Evolutionary conservation across 92 coral and sea anemone species (phyloP), one percentile per base, ranked within the genome.

Genomic region (Phenganax stokvisi): DNA sequence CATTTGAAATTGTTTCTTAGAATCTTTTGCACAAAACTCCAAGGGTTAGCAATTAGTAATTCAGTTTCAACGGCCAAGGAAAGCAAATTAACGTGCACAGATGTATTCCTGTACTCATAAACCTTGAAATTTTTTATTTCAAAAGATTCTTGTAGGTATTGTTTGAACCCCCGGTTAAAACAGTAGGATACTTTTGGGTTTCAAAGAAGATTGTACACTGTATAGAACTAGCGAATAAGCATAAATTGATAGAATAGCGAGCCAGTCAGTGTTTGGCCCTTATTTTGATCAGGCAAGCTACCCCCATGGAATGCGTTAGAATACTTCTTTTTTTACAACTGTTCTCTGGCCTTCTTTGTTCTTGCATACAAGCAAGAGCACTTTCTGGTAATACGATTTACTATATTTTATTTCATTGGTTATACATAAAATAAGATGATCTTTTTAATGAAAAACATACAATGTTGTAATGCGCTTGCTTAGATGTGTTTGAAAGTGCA

Each of bases 161-260:
- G 70, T 20, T 64, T 64, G 8, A 20, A 30, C 47, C 12, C 27
- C 30, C 30, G 12, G 16, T 68, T 53, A 10, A 16, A 51, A 37
- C 73, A 37, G 53, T 53, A 6, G 73, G 73, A n/a, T 17, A 11
- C 12, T 0, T 9, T 53, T 37, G n/a, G 73, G 54, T 68, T 68
- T 51, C 10, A 30, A 9, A 9, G 29, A 8, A 12, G 54, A 8
- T 10, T 12, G 73, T 37, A 37, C 31, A 20, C 13, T 68, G 9
- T 28, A 30, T 9, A 68, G 17, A 30, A 68, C 3, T 68, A 68
- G 3, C 3, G 37, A 64, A 64, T 37, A 5, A 5, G 29, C 70
- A 64, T 64, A 68, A 68, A 68, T 29, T 37, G 53, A 68, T 15
- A 37, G 53, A 13, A 68, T 6, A 68, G 73, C 31, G 73, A 68